Base-by-base conservation (phyloP, 2,797 vertebrate genomes). In the Poeciliopsis paucimaculata region DNA sequence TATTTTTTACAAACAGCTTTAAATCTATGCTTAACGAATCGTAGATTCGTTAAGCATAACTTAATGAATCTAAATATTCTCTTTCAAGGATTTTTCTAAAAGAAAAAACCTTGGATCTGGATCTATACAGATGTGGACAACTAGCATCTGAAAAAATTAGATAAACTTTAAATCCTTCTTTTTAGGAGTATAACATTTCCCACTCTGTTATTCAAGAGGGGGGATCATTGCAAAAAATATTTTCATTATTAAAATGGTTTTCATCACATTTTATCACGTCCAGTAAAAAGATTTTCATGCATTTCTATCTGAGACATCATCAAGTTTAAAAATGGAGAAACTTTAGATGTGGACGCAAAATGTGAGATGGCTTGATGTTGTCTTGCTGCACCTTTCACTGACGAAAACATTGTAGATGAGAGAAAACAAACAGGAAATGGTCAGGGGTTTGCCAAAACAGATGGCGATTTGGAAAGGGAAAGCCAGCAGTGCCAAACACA, bases 361-460 rank as follows among this genome's bases (percentile, higher is more conserved):
- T 46, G 23, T 68, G 18, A 23, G 66, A 47, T 81, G 39, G 45
- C 76, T 0, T 3, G 60, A 77, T 66, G 23, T 43, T 81, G 49
- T 73, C 36, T 47, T 28, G 39, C n/a, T 47, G 60, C 7, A 20
- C 68, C 4, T 72, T 39, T 73, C 45, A 53, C 47, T 13, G 64
- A 77, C 43, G 23, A 77, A 3, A 0, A 68, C 1, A 71, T 62
- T 31, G 39, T 36, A 51, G 51, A 81, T n/a, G 53, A 43, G 23
- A 20, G 34, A 73, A 77, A 77, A 75, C 31, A 18, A 70, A 39
- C 36, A 49, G 51, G 77, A 77, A 64, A 79, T 39, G 23, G 13
- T 47, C 66, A 84, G 77, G 75, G 47, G 71, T 60, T 72, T 4
- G 11, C 20, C 74, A 53, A 41, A 75, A 39, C 55, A 75, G 47